A percentile compares a stretch with the other conserved stretches of the same genome.
Conservation (phyloP, 2,797 vertebrate genomes). For the Cephalopachus bancanus region DNA sequence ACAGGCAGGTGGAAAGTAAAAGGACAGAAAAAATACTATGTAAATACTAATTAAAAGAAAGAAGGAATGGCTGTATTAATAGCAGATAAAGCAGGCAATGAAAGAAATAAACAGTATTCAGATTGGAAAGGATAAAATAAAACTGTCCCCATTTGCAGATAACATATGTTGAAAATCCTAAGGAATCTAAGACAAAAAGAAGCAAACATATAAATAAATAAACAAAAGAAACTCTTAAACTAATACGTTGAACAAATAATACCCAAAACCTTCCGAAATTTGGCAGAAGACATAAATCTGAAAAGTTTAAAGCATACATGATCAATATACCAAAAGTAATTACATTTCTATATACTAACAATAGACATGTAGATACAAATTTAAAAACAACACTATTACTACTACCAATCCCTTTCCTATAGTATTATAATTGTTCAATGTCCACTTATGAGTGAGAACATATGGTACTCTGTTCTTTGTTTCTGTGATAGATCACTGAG, state of each 20-base stretch:
- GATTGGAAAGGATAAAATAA: slow-evolving; percentile 38
- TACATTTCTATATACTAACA: slow-evolving; percentile 53
- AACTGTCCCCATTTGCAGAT: slow-evolving; percentile 17
- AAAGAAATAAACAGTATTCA: slow-evolving; percentile 55
- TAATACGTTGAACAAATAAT: too few species aligned
- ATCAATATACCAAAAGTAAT: slow-evolving; percentile 46
- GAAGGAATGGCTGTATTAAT: slow-evolving; percentile 51
- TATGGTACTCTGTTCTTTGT: too few species aligned
- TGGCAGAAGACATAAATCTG: too few species aligned
- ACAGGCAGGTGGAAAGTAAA: slow-evolving; percentile 15
- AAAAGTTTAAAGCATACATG: background rate
- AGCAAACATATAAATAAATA: slow-evolving; percentile 37
- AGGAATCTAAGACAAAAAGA: slow-evolving; percentile 55
- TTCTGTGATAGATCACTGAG: too few species aligned
- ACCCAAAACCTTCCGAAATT: too few species aligned
- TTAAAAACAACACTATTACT: background rate
- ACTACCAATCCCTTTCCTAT: too few species aligned
- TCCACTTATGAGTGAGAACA: too few species aligned
- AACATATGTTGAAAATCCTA: slow-evolving; percentile 38
- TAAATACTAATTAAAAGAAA: slow-evolving; percentile 52
- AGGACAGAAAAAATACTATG: background rate
- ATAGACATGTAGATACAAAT: background rate
- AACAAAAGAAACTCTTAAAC: slow-evolving; percentile 19
- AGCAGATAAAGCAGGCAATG: slow-evolving; percentile 13
- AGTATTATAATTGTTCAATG: too few species aligned